Conservation (phyloP, 1,140 invertebrate genomes). For the Augochlora pura region DNA sequence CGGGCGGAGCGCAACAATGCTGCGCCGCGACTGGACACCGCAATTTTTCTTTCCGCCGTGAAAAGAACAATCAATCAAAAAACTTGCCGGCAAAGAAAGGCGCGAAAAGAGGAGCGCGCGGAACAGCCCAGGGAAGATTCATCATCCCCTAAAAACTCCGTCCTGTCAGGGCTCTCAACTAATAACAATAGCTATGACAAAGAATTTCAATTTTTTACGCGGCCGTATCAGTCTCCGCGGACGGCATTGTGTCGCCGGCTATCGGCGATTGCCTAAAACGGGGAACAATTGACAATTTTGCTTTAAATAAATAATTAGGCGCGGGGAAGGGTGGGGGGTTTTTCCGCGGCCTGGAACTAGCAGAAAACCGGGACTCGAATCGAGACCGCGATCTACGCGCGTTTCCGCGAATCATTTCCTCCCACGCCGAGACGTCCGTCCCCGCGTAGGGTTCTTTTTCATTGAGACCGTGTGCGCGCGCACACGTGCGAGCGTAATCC, state of each 20-base stretch:
- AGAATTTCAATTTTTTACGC: not conserved
- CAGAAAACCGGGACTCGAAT: not conserved
- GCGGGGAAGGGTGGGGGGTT: no score
- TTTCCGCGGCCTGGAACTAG: no score
- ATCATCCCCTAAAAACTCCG: not conserved
- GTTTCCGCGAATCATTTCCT: constrained; percentile 18
- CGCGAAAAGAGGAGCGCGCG: not conserved
- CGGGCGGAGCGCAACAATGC: not conserved
- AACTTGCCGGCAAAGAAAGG: not conserved
- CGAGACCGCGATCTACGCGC: constrained; percentile 1
- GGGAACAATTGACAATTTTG: not conserved
- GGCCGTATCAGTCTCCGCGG: no score
- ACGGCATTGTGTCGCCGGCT: no score
- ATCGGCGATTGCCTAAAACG: no score
- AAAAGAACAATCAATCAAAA: constrained; percentile 1
- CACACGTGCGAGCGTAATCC: constrained; percentile 60
- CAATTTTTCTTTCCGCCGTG: not conserved
- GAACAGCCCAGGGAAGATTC: not conserved
- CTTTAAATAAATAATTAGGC: no score
- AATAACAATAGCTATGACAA: not conserved
- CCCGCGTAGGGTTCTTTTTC: constrained; percentile 8
- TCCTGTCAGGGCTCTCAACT: not conserved
- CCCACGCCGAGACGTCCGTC: not conserved
- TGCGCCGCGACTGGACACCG: not conserved
- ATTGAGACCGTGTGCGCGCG: constrained; percentile 45